Base-by-base conservation (phyloP, 2,113 vertebrate genomes). In the Eira barbara region DNA sequence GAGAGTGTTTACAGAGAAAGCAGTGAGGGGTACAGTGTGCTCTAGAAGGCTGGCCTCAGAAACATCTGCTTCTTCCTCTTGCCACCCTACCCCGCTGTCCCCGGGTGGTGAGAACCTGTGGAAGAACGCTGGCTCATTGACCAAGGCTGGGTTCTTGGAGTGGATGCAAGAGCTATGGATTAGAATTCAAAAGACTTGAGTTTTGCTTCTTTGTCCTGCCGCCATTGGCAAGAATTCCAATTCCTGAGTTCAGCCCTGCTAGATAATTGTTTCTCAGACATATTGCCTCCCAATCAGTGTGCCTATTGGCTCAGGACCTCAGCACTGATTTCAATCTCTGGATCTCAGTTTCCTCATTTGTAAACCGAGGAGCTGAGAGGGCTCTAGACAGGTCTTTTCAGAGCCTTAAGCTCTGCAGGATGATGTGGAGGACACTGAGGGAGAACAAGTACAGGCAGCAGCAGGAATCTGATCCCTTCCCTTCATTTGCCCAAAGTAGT, bases 311-410 rank as follows among this genome's bases (percentile, higher is more conserved):
- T 76, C 23, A 76, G 73, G 73, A 76, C 73, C 25, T 45, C 39
- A 76, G 45, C 45, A 42, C 73, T 45, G 39, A 21, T 71, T 61
- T 17, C 1, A 20, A 6, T 69, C 18, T 74, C 10, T 86, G 10
- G 27, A 31, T 80, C 67, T 89, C 39, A 8, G 45, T 31, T 94
- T 81, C 65, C 83, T 82, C 29, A 29, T 57, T 85, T 84, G 21
- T 89, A 63, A 82, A 87, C 63, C 7, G 69, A 76, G 20, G 23
- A 17, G 7, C n/a, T 74, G 52, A 27, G 94, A 74, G 9, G 9
- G 61, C 10, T 10, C 14, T 1, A 89, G 18, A 55, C 0, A 85
- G 25, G 11, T 3, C n/a, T 65, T 15, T 29, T 10, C 29, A 73
- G 59, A 1, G 5, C 69, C 52, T 87, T 79, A 47, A 49, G 47